These are phyloP conservation scores for Crotalus helleri DNA, from an alignment of 2,113 vertebrate species.

Conservation along the genomic window DNA sequence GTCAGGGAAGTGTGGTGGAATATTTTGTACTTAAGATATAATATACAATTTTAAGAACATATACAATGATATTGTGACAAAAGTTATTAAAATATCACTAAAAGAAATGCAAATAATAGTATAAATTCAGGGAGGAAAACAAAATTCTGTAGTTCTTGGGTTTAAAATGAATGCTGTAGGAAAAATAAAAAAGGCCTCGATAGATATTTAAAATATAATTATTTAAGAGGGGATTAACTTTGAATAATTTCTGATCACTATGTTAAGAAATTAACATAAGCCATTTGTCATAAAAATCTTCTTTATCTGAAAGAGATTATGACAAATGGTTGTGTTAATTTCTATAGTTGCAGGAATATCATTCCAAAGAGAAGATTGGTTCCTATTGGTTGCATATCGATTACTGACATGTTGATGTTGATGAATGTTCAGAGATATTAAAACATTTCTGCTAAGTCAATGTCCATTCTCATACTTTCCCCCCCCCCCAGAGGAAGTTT, in stretches of 20 bases:
- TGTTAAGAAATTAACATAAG: neutral
- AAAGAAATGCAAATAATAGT: neutral
- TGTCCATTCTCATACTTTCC: neutral
- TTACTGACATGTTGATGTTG: neutral
- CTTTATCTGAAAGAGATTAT: neutral
- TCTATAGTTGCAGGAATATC: neutral
- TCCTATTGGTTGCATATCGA: neutral
- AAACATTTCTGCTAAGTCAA: neutral
- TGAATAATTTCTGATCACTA: neutral
- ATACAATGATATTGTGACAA: neutral
- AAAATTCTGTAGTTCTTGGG: neutral
- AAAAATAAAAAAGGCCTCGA: neutral
- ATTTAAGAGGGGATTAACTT: neutral
- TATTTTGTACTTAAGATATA: neutral
- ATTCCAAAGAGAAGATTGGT: neutral
- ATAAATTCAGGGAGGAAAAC: neutral
- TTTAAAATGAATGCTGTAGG: neutral
- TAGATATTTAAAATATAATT: neutral
- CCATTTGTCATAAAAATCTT: neutral
- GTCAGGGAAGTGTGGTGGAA: neutral
- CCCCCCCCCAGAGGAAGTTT: neutral
- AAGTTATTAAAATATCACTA: neutral
- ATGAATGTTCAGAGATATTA: neutral
- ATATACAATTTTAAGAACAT: neutral
- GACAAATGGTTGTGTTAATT: neutral